Evolutionary conservation across 2,888 invertebrate genomes (phyloP), one percentile per base, ranked within the genome.

Genomic region (Notodonta dromedarius): DNA sequence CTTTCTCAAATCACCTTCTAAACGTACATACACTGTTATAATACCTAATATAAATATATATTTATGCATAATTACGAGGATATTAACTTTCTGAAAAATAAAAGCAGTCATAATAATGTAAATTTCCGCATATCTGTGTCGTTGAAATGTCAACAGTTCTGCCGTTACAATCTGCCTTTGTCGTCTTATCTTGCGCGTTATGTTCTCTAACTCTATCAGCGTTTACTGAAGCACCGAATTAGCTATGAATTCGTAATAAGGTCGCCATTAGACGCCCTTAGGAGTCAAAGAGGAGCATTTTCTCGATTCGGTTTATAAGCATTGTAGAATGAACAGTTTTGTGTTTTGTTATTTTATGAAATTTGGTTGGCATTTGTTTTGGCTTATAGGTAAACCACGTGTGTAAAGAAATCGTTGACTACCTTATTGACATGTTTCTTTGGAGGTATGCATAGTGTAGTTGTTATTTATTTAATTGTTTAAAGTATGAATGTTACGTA

Each of bases 401-500:
- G 42, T 59, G 9, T 67, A 52, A 57, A 63, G 44, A 55, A 69
- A 67, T 63, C 58, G 54, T 61, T 48, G 48, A 48, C 63, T 62
- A 51, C 24, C 58, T 69, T 60, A 56, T 55, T 70, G n/a, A 5
- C 48, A 48, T 2, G 6, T 48, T 14, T 7, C n/a, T 51, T 24
- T 24, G 24, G 24, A 51, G 24, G 35, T 35, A 42, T 24, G 9
- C 0, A 24, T 51, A 24, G 9, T 11, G 24, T 51, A 24, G 9
- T 11, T 51, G 9, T 51, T 24, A 51, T 7, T 3, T 5, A 51
- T 5, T 11, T 24, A 5, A 5, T n/a, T 35, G 39, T 35, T 54
- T 39, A 16, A 46, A 14, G 54, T 55, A 16, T 61, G 48, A 35
- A 44, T 14, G 14, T 61, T 67, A 89, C 94, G 91, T 94, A 97